Conservation (phyloP, 2,888 invertebrate species). For the Euplagia quadripunctaria region DNA sequence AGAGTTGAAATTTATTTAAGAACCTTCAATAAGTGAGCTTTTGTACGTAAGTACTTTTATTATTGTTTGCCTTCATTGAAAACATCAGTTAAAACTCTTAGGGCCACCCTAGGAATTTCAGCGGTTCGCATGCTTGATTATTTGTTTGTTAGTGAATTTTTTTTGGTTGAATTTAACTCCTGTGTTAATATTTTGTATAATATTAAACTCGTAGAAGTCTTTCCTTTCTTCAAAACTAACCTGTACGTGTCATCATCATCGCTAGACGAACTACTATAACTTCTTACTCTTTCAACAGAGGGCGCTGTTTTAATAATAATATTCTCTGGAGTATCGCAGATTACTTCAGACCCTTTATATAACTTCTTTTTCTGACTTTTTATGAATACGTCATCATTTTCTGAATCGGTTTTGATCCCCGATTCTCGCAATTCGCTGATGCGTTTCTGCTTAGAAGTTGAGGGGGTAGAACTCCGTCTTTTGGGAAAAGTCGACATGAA, state of each 20-base stretch:
- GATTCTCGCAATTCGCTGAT: constrained; percentile 67
- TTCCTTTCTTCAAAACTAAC: constrained; percentile 6
- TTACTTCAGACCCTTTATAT: constrained; percentile 56
- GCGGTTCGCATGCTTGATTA: too few relatives aligned
- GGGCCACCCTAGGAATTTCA: too few relatives aligned
- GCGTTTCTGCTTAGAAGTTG: constrained; percentile 61
- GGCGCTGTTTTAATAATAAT: constrained; percentile 81
- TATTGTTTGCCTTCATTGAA: neutral
- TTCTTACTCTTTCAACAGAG: constrained; percentile 71
- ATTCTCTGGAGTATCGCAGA: constrained; percentile 74
- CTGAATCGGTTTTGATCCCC: constrained; percentile 75
- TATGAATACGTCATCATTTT: constrained; percentile 67
- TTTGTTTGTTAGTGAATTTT: neutral
- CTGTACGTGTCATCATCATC: constrained; percentile 57
- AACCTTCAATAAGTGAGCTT: neutral
- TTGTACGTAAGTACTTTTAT: neutral
- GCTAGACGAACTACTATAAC: constrained; percentile 69
- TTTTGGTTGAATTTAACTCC: neutral
- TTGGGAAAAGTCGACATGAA: constrained; percentile 68
- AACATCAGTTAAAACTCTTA: too few relatives aligned
- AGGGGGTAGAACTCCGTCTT: constrained; percentile 74
- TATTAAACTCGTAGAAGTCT: too few relatives aligned
- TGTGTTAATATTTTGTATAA: too few relatives aligned
- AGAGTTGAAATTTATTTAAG: neutral
- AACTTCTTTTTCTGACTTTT: constrained; percentile 40